Percentiles rank a stretch among this genome's conserved stretches.
phyloP scores from a whole-genome alignment of 1,140 invertebrate species.

The Bradysia coprophila region DNA sequence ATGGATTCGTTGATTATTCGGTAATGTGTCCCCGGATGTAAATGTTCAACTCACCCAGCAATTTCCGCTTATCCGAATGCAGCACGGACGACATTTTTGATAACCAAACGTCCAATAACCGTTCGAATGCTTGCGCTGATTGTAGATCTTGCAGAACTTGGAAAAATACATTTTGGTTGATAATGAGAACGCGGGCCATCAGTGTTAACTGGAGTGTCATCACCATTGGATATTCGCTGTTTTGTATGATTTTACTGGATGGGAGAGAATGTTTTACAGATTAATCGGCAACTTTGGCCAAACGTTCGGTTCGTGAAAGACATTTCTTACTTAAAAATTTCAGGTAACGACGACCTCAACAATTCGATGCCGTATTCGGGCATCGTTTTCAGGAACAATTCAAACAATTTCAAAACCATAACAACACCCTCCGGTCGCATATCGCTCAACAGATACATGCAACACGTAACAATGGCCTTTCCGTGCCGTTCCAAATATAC shows the following conservation, averaged over 20 bases:
- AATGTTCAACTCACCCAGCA: slow-evolving; percentile 36
- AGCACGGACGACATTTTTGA: slow-evolving; percentile 57
- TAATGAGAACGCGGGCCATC: slow-evolving; percentile 54
- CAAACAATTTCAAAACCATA: slow-evolving; percentile 50
- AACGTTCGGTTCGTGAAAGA: not conserved
- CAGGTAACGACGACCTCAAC: slow-evolving; percentile 42
- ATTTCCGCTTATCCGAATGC: slow-evolving; percentile 61
- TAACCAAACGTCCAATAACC: slow-evolving; percentile 60
- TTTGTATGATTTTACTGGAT: slow-evolving; percentile 38
- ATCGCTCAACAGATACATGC: slow-evolving; percentile 54
- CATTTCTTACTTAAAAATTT: slow-evolving; percentile 41
- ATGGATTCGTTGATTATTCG: no score
- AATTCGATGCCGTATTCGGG: slow-evolving; percentile 41
- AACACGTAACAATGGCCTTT: slow-evolving; percentile 38
- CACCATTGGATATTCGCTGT: slow-evolving; percentile 48
- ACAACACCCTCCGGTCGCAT: slow-evolving; percentile 60
- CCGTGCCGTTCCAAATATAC: slow-evolving; percentile 59
- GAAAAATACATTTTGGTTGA: slow-evolving; percentile 51
- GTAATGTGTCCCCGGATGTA: no score
- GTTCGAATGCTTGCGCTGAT: slow-evolving; percentile 37
- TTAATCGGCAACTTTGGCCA: not conserved
- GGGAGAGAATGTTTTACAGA: slow-evolving; percentile 7
- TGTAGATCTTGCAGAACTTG: slow-evolving; percentile 36
- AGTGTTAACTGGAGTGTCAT: slow-evolving; percentile 60
- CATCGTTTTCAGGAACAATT: slow-evolving; percentile 44